phyloP scores from a whole-genome alignment of 2,888 invertebrate genomes.

The Drosophila prolongata region DNA sequence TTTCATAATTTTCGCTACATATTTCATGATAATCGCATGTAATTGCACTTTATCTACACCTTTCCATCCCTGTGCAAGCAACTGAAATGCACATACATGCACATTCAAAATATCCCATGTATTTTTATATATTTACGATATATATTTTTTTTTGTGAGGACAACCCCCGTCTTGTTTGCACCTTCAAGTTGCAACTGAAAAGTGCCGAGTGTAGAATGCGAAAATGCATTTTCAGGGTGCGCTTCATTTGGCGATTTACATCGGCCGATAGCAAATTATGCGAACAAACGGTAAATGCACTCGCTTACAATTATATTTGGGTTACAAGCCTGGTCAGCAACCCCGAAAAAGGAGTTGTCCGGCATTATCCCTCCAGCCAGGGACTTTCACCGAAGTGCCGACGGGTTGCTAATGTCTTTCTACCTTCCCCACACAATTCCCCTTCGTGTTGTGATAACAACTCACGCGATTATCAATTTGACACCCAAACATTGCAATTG shows the following conservation, averaged over 20 bases:
- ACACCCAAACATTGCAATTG: constrained; percentile 68
- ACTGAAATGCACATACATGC: constrained; percentile 37
- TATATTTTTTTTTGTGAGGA: background rate
- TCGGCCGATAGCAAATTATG: constrained; percentile 75
- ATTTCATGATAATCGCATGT: constrained; percentile 83
- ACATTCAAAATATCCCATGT: no score
- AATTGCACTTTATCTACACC: constrained; percentile 84
- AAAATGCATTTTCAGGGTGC: constrained; percentile 54
- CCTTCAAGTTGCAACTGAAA: constrained; percentile 35
- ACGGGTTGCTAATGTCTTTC: constrained; percentile 72
- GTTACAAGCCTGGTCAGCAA: constrained; percentile 65
- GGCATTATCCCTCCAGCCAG: constrained; percentile 38
- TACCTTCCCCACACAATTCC: constrained; percentile 48
- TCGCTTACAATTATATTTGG: constrained; percentile 64
- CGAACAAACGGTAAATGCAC: constrained; percentile 78
- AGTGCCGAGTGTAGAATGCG: constrained; percentile 21
- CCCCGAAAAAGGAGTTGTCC: constrained; percentile 29
- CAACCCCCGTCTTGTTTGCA: constrained; percentile 47
- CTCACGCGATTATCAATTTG: constrained; percentile 82
- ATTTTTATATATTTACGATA: background rate
- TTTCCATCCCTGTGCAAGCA: constrained; percentile 82
- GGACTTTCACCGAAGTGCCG: constrained; percentile 62
- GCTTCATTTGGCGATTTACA: constrained; percentile 79
- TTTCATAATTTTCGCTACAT: constrained; percentile 83
- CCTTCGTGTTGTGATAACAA: constrained; percentile 72